Conservation (phyloP, 2,888 invertebrate genomes). For the Pseudococcus longispinus region DNA sequence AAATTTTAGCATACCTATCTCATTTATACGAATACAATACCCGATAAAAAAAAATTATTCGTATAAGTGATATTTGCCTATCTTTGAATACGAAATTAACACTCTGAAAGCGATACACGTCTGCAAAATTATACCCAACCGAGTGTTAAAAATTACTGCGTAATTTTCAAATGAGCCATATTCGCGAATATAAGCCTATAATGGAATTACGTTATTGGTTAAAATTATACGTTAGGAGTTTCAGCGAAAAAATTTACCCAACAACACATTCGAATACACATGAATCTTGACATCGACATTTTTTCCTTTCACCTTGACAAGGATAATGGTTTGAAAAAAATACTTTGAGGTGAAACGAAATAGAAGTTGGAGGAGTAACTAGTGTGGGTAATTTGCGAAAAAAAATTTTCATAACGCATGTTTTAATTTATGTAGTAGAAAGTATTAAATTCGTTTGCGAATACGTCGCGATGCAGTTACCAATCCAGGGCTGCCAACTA, state of each 20-base stretch:
- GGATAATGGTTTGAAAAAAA: not conserved
- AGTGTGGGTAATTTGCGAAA: conserved; percentile 4
- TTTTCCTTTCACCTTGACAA: conserved; percentile 16
- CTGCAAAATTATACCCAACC: not conserved
- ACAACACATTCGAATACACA: not conserved
- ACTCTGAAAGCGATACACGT: not conserved
- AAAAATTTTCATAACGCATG: not conserved
- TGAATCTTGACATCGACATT: not conserved
- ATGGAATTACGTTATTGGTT: not conserved
- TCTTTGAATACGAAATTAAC: not conserved
- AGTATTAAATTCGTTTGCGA: not conserved
- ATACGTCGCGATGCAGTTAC: not conserved
- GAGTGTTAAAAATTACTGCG: not conserved
- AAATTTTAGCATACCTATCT: not conserved
- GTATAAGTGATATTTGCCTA: not conserved
- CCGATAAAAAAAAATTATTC: not conserved
- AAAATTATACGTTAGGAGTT: not conserved
- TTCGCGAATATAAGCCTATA: not conserved
- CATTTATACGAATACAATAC: not conserved
- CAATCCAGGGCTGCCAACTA: not conserved
- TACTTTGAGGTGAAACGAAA: not conserved
- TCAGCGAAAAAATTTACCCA: not conserved
- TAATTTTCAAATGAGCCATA: not conserved
- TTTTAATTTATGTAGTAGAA: conserved; percentile 26
- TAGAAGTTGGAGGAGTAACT: not conserved